Base-by-base conservation (phyloP, 1,140 invertebrate genomes). In the Plectrocnemia conspersa region DNA sequence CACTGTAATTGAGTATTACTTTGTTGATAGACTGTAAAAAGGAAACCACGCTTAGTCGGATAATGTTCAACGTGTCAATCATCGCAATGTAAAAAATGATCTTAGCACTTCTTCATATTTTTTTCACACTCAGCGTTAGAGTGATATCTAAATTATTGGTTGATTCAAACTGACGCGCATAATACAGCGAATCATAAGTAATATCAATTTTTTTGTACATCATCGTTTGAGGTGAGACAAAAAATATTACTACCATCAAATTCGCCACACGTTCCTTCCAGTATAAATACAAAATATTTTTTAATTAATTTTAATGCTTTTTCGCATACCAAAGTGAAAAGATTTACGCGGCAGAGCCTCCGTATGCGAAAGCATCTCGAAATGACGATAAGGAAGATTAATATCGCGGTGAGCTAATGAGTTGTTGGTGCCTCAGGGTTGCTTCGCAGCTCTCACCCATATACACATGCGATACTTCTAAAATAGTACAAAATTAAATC, bases 111-210 rank as follows among this genome's bases (percentile, higher is more conserved):
- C 35, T 38, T 38, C 35, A 13, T 10, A 5, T 7, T 15, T 38
- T 38, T 38, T 38, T 38, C 18, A 13, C 15, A 5, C 5, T 38
- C 35, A 16, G 35, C 35, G 18, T 38, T 16, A 38, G 35, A 38
- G 35, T 38, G 35, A 38, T 38, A 38, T 38, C 35, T 38, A 38
- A 38, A 38, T 38, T 38, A 38, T 38, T 38, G 18, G 35, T 38
- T 38, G 35, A 38, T 38, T 13, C 35, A 38, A 38, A 38, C 7
- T 38, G 35, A 38, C 35, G 13, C 15, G 5, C 13, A 38, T 38
- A 38, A 38, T 38, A 38, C 6, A 38, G 10, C 35, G 35, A 38
- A 38, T 38, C 35, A 38, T 38, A 38, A 38, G 35, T 16, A 38
- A 38, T 38, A 38, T 38, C 35, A 38, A 10, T 15, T 6, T 29